Evolutionary conservation across 2,888 invertebrate genomes (phyloP), one percentile per base, ranked within the genome.

Genomic region (Linnaemya tessellans): DNA sequence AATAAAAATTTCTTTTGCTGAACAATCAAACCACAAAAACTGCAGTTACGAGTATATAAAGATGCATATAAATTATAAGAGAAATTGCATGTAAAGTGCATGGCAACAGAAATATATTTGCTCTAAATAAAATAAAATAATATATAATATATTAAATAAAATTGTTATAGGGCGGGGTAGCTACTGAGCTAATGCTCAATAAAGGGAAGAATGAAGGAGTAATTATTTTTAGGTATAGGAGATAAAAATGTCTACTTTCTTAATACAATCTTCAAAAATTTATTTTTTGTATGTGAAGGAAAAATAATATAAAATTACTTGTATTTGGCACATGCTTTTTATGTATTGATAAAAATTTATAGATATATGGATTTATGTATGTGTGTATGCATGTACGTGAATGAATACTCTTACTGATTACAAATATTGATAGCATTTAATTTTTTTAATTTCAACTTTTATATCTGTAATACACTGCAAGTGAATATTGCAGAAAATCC

Each of bases 1-100:
- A 80, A 60, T 35, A 38, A 74, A 74, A 20, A 75, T 25, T 56
- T 84, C 25, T 77, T 80, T 65, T 49, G 38, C 9, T 54, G 10
- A 20, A 51, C 35, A 51, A 65, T 54, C 15, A 38, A 73, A 65
- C 54, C 71, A 64, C 35, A 75, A 54, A 54, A 25, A 13, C 43
- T 75, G 41, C 15, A 58, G 56, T 15, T 60, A 9, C 4, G 10
- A 38, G 38, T 41, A 64, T 43, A 49, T 30, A 65, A 41, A 35
- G n/a, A 51, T 22, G 49, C 11, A 62, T 18, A 35, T 70, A 18
- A 38, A 30, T 18, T 30, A 38, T 54, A 68, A n/a, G n/a, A 7
- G 5, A 38, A 38, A 8, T 20, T 60, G n/a, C 35, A 18, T 60
- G 3, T 60, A 35, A n/a, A 18, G n/a, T 8, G n/a, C 60, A 60